A percentile compares a stretch with the other conserved stretches of the same genome.
phyloP scores from a whole-genome alignment of 2,797 vertebrate species.

The Tympanoctomys barrerae region DNA sequence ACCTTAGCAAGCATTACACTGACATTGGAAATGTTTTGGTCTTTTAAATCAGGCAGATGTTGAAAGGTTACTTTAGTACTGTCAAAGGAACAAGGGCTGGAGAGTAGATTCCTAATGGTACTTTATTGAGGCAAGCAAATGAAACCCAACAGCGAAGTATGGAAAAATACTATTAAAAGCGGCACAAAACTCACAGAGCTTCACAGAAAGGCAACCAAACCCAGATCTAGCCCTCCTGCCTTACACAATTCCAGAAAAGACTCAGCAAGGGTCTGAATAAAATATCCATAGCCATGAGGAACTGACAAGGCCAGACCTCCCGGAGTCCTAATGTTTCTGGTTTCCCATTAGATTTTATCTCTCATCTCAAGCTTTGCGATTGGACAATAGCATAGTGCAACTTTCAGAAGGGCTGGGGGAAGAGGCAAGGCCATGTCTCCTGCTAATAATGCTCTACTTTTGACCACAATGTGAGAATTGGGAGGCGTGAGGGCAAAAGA shows the following conservation, averaged over 20 bases:
- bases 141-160: slow-evolving; percentile 12
- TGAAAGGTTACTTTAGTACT: background rate
- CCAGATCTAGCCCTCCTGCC: background rate
- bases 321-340: slow-evolving; percentile 61
- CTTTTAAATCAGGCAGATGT: slow-evolving; percentile 30
- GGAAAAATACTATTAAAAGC: slow-evolving; percentile 16
- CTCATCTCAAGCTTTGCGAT: slow-evolving; percentile 82
- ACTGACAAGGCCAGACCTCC: slow-evolving; percentile 51
- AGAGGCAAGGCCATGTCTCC: slow-evolving; percentile 80
- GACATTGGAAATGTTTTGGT: slow-evolving; percentile 19
- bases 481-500: slow-evolving; percentile 76
- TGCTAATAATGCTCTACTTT: slow-evolving; percentile 73
- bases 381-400: slow-evolving; percentile 57
- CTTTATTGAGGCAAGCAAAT: background rate
- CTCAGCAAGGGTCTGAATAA: background rate
- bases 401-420: slow-evolving; percentile 60
- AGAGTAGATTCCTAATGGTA: background rate
- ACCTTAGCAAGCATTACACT: background rate
- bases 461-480: slow-evolving; percentile 53
- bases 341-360: slow-evolving; percentile 79
- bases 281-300: slow-evolving; percentile 35
- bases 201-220: background rate
- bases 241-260: slow-evolving; percentile 53
- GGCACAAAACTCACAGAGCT: background rate
- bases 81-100: background rate